These are phyloP conservation scores for Psettodes erumei DNA, from an alignment of 2,113 vertebrate genomes.

Conservation along the genomic window DNA sequence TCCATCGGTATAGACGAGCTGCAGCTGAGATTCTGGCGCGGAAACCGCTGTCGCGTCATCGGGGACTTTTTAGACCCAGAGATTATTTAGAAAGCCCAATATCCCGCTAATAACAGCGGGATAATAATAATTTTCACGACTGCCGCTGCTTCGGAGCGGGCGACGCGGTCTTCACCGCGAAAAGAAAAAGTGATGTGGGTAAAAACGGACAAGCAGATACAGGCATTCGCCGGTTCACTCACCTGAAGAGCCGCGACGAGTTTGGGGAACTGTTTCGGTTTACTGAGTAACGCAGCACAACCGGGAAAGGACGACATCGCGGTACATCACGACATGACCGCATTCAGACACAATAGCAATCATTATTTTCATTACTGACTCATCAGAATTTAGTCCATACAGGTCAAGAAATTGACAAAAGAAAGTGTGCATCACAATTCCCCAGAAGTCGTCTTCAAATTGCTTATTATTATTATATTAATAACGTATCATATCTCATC, in stretches of 20 bases:
- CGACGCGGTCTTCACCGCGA: neutral
- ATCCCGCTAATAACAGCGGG: neutral
- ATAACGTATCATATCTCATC: too few relatives aligned
- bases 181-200: neutral
- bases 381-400: neutral
- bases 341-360: neutral
- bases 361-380: neutral
- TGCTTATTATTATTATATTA: too few relatives aligned
- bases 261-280: slow-evolving; percentile 6
- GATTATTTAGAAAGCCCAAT: neutral
- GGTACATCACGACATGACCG: neutral
- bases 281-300: neutral
- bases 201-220: slow-evolving; percentile 14
- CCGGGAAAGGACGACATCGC: neutral
- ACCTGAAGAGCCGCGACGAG: neutral
- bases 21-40: too few relatives aligned
- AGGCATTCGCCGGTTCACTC: neutral
- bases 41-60: too few relatives aligned
- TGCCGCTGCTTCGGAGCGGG: neutral
- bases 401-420: neutral
- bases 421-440: neutral
- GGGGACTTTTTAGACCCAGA: neutral
- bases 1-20: neutral
- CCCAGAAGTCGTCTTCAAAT: neutral
- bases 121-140: neutral